Conservation (phyloP, 2,113 vertebrate genomes). For the Albula goreensis region DNA sequence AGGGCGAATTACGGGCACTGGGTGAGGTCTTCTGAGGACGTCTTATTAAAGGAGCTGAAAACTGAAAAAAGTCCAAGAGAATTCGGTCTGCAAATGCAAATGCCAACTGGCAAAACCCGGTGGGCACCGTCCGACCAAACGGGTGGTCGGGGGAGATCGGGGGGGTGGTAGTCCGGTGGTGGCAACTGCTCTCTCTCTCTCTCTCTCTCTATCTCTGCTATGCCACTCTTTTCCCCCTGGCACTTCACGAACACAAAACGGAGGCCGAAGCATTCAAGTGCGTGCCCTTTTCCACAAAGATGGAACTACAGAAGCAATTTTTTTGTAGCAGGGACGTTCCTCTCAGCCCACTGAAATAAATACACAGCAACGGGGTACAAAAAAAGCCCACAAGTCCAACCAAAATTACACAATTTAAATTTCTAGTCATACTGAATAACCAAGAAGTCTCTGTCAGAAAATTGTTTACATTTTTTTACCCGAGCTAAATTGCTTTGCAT, state of each 20-base stretch:
- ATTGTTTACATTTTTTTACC: not conserved
- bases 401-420: not conserved
- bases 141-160: conserved; percentile 91
- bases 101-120: conserved; percentile 87
- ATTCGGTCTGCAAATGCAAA: conserved; percentile 79
- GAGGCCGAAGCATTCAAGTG: conserved; percentile 51
- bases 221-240: conserved; percentile 60
- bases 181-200: conserved; percentile 98
- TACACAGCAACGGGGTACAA: not conserved
- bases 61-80: conserved; percentile 12
- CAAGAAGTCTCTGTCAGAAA: not conserved
- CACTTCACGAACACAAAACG: conserved; percentile 78
- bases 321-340: not conserved
- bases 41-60: not conserved
- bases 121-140: conserved; percentile 91
- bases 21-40: too few species aligned
- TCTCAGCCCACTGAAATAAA: not conserved
- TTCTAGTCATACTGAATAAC: not conserved
- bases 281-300: not conserved
- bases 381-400: not conserved
- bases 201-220: conserved; percentile 29
- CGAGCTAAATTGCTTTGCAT: not conserved
- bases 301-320: not conserved
- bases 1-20: too few species aligned
- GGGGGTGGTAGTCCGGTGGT: conserved; percentile 90